Percentiles rank a stretch among this genome's conserved stretches.
Evolutionary conservation across 1,140 invertebrate species (phyloP).

Genomic region (Hycleus cichorii): DNA sequence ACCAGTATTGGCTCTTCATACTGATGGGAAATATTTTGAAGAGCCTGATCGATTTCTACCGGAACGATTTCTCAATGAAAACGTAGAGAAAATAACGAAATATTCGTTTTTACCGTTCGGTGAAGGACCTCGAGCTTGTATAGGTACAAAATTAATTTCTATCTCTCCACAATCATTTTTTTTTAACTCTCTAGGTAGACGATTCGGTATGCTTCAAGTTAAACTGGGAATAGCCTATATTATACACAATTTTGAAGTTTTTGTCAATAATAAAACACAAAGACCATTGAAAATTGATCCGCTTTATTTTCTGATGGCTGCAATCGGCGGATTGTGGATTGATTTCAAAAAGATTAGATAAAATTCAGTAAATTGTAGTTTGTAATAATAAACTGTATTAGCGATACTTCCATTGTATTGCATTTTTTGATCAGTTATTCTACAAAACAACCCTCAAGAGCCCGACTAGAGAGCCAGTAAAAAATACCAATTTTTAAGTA

Average conservation of each 20-base stretch:
- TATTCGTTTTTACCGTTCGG: conserved; percentile 51
- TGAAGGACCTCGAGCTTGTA: conserved; percentile 54
- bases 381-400: no score
- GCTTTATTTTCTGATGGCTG: neutral
- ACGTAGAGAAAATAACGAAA: conserved; percentile 23
- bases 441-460: no score
- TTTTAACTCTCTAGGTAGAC: neutral
- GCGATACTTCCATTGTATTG: no score
- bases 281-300: conserved; percentile 7
- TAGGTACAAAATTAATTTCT: neutral
- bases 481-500: no score
- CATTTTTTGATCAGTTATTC: no score
- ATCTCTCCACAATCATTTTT: neutral
- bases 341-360: conserved; percentile 4
- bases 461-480: no score
- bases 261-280: conserved; percentile 6
- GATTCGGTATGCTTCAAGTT: conserved; percentile 16
- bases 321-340: neutral
- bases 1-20: conserved; percentile 48
- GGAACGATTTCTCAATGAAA: conserved; percentile 50
- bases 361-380: no score
- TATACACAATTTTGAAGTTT: conserved; percentile 10
- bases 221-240: conserved; percentile 13
- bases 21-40: conserved; percentile 45
- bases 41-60: conserved; percentile 53